Evolutionary conservation across 2,888 invertebrate genomes (phyloP), one percentile per base, ranked within the genome.

Genomic region (Pollenia angustigena): DNA sequence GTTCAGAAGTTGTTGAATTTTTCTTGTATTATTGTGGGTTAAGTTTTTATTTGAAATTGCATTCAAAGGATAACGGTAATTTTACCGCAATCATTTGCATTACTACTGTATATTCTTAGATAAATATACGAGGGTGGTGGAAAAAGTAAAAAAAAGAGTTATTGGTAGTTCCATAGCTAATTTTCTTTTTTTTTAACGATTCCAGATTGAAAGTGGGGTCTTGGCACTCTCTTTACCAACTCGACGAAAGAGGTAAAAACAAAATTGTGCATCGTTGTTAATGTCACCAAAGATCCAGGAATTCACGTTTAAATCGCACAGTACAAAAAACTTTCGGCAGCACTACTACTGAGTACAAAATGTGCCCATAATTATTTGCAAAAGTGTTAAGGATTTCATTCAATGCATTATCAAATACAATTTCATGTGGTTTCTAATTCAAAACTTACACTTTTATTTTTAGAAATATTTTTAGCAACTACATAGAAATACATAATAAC

Each of bases 1-100:
- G 58, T 84, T 82, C 52, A 32, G 42, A 72, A 82, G 60, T 82
- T 71, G 52, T 46, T 82, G 10, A 7, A n/a, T 71, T 54, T 56
- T 74, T 16, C 56, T 52, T 46, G 58, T 54, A 48, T 58, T 68
- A 54, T 50, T 72, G 48, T 81, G 66, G 44, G 64, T 74, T 76
- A n/a, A 4, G 56, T 60, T 42, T 72, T 58, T 23, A 66, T 54
- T 42, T 18, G 16, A 72, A 75, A 74, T 16, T 54, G 32, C 75
- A 46, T 72, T 64, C 23, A 85, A 85, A 82, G 81, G 87, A 81
- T 75, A 81, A 85, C 71, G 58, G 54, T 66, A 80, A 80, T 72
- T 14, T 66, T 60, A 82, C 85, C 82, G 79, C 87, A 85, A 87
- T 87, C 82, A 87, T 87, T 87, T 87, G 79, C 85, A 87, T 81